Base-by-base conservation (phyloP, 2,113 vertebrate species). In the Nesogale talazaci region DNA sequence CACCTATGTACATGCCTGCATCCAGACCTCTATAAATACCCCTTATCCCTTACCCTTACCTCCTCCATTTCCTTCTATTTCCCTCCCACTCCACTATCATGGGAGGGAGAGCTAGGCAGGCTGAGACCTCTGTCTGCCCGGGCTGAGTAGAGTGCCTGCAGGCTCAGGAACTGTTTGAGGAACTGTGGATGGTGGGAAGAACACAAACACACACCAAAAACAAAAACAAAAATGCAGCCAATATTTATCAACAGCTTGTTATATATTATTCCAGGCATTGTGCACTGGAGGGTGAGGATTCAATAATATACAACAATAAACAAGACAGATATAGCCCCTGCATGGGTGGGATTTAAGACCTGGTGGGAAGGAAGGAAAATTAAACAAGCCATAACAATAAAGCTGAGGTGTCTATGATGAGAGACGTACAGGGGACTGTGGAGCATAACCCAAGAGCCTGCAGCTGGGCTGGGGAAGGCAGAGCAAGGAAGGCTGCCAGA, bases 171-270 rank as follows among this genome's bases (percentile, higher is more conserved):
- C 92, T 84, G 74, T 82, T 19, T 70, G 34, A 91, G 63, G 78
- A 87, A 82, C 46, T 52, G 14, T 69, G 34, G 89, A 70, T 76
- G 82, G 83, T 52, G 46, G 9, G 9, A 52, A 52, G 46, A 52
- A 8, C 42, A 46, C 46, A 52, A 52, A 52, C 46, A 52, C 46
- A 52, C 46, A 52, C 46, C 46, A 52, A 52, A 52, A 52, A 52
- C 46, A 52, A 78, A 67, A 89, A 81, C 57, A 36, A 40, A 11
- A 56, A 27, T n/a, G 57, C 67, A 63, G 56, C 72, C 81, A 81
- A 19, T 69, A 86, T 69, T 83, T 72, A 52, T 91, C 42, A 78
- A 86, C 84, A 85, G 87, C 90, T 87, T 92, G 56, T 87, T 81
- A 76, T 27, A 46, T 3, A 69, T 15, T 27, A 34, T 57, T 31